Evolutionary conservation across 30 jellyfish, hydroid and myxozoan species (phyloP).

Genomic region (Cassiopea andromeda): DNA sequence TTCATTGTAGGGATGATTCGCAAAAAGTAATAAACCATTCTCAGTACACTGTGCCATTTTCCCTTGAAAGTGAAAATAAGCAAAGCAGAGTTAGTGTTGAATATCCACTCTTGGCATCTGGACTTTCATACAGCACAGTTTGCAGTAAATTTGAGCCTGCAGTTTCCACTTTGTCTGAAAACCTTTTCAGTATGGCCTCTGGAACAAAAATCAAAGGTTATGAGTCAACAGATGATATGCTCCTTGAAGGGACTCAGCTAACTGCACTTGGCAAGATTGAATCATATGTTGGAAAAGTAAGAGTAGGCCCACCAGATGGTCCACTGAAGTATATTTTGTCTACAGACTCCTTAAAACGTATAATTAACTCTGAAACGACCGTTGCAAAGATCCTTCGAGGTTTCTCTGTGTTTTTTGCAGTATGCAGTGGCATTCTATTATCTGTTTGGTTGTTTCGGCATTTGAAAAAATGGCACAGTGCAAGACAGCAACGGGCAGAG

Average conservation of each 20-base stretch:
- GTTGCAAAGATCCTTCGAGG: conserved; percentile 23
- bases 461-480: conserved; percentile 47
- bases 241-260: conserved; percentile 68
- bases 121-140: conserved; percentile 45
- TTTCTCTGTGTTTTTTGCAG: conserved; percentile 46
- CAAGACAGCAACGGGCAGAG: conserved; percentile 41
- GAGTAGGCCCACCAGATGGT: conserved; percentile 42
- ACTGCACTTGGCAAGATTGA: conserved; percentile 76
- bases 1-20: conserved; percentile 71
- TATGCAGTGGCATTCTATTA: conserved; percentile 38
- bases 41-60: conserved; percentile 58
- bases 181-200: conserved; percentile 43
- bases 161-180: conserved; percentile 34
- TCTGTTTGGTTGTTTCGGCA: conserved; percentile 56
- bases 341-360: conserved; percentile 50
- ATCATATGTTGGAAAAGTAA: conserved; percentile 27
- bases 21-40: conserved; percentile 14
- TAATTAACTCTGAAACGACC: conserved; percentile 37
- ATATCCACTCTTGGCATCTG: conserved; percentile 63
- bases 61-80: conserved; percentile 40
- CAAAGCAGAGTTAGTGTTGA: conserved; percentile 50
- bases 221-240: conserved; percentile 71
- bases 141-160: conserved; percentile 60
- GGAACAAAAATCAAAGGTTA: conserved; percentile 81
- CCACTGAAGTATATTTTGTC: conserved; percentile 67